Evolutionary conservation across 1,140 invertebrate species (phyloP), one percentile per base, ranked within the genome.

Genomic region (Neodiprion pinetum): DNA sequence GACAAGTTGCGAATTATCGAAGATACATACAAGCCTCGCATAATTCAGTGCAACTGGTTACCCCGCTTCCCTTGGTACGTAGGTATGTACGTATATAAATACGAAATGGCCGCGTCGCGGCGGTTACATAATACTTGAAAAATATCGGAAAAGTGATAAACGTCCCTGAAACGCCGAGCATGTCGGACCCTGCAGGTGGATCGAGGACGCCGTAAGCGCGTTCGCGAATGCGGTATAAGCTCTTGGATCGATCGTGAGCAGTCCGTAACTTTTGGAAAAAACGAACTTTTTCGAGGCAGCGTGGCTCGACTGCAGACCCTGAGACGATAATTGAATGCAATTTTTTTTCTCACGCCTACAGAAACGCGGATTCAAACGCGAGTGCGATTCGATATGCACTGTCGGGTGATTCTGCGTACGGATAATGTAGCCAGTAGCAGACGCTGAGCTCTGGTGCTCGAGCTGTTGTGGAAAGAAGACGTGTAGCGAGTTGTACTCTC

Each of bases 111-210:
- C 53, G 3, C 53, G 11, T 7, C 53, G n/a, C 53, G 4, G 11
- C 11, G 53, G 53, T 61, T 61, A 61, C 11, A 17, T 61, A 14
- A 12, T 14, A 17, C 11, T 17, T 61, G 53, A 17, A 61, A 61
- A 61, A 61, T 61, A 61, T 61, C 53, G 53, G 53, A 61, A 61
- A 61, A 17, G 53, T 61, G 53, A 61, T 61, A 61, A 61, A 61
- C 53, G 53, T 17, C 53, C 53, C 53, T 61, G 53, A 61, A 9
- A 61, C n/a, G 11, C 53, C 5, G 53, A 12, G 11, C 53, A 12
- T 12, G 9, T 17, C 53, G 28, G 28, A 40, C 28, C 28, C 28
- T 40, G 28, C 2, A 40, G 2, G 28, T 40, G 28, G 28, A 40
- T 40, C 28, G 28, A 40, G 28, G 28, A 4, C 5, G 28, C 28